Conservation (phyloP, 2,888 invertebrate species). For the Cerastoderma edule region DNA sequence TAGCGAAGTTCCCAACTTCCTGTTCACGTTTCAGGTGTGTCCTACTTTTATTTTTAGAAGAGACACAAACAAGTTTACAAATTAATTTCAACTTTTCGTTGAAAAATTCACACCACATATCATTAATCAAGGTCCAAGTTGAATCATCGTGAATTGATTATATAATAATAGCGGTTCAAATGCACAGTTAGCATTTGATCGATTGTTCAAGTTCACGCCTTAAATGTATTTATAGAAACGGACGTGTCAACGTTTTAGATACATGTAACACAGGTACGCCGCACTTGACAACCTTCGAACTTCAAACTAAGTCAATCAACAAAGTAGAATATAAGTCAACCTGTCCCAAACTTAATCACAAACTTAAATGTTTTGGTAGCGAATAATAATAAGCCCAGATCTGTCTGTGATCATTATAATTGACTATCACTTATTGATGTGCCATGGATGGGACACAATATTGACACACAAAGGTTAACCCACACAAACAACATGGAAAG, state of each 20-base stretch:
- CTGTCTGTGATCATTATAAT: not conserved
- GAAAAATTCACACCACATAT: not conserved
- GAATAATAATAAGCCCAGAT: not conserved
- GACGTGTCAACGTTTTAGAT: slow-evolving; percentile 19
- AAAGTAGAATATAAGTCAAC: not conserved
- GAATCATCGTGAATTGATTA: no score
- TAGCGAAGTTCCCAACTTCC: slow-evolving; percentile 37
- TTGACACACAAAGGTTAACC: no score
- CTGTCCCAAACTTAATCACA: not conserved
- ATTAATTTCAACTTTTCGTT: not conserved
- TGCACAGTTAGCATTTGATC: no score
- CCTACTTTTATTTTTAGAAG: slow-evolving; percentile 33
- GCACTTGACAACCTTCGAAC: not conserved
- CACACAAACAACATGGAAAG: no score
- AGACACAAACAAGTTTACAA: not conserved
- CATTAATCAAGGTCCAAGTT: not conserved
- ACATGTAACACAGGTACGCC: slow-evolving; percentile 15
- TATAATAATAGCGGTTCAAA: not conserved
- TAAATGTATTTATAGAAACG: slow-evolving; percentile 13
- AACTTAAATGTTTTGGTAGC: not conserved
- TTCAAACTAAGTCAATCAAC: not conserved
- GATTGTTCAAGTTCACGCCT: not conserved
- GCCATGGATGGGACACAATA: no score
- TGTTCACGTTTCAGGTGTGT: slow-evolving; percentile 40
- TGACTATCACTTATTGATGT: no score